phyloP scores from a whole-genome alignment of 2,113 vertebrate genomes.

The Phainopepla nitens region DNA sequence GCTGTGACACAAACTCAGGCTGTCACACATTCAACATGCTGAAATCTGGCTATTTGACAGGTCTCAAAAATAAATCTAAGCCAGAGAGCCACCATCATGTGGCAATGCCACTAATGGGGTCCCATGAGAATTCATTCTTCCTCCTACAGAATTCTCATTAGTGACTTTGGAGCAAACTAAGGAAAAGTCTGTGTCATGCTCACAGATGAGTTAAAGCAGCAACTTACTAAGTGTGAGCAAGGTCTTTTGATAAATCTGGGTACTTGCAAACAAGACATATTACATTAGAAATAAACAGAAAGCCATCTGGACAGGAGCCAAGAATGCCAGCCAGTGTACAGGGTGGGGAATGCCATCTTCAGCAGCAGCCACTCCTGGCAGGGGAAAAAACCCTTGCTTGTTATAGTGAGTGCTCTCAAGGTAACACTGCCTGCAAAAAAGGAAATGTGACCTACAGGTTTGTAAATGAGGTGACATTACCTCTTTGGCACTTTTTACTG shows the following conservation, averaged over 20 bases:
- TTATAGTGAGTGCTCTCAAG: not conserved
- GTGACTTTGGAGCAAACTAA: not conserved
- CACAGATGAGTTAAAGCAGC: not conserved
- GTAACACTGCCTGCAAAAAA: not conserved
- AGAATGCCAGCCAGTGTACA: not conserved
- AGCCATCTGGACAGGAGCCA: not conserved
- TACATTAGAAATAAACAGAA: not conserved
- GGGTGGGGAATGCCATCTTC: not conserved
- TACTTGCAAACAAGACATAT: not conserved
- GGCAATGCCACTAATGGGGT: not conserved
- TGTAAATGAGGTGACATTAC: slow-evolving; percentile 14
- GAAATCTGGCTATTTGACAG: not conserved
- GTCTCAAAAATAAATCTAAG: slow-evolving; percentile 6
- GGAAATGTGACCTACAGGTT: not conserved
- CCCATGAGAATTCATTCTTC: not conserved
- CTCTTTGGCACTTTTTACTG: not conserved
- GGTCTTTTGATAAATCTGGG: not conserved
- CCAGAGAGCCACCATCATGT: not conserved
- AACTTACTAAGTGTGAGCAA: not conserved
- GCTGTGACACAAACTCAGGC: not conserved
- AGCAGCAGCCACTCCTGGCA: not conserved
- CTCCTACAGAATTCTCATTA: not conserved
- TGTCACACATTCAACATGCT: not conserved
- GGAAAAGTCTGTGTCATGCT: not conserved
- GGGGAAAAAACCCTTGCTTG: not conserved